These are phyloP conservation scores for Mionectes olivaceus DNA, from an alignment of 2,797 vertebrate species.

Conservation along the genomic window DNA sequence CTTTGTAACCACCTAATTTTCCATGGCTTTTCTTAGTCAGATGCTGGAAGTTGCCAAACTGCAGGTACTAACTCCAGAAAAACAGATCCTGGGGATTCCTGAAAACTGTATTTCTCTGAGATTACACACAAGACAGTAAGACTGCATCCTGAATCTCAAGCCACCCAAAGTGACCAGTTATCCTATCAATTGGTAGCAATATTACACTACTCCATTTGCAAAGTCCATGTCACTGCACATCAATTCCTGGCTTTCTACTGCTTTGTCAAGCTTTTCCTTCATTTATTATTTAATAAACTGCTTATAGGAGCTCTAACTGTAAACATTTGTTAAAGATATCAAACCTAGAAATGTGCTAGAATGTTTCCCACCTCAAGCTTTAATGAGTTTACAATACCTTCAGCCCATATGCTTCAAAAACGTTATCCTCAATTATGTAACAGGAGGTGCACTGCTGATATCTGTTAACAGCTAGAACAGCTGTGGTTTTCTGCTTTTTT, in stretches of 20 bases:
- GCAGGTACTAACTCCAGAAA: neutral
- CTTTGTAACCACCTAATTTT: neutral
- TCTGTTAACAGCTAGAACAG: constrained; percentile 87
- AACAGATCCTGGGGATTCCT: neutral
- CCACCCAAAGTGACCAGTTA: constrained; percentile 40
- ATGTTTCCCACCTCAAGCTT: constrained; percentile 82
- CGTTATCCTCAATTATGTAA: constrained; percentile 88
- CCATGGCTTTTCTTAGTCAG: neutral
- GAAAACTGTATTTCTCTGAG: constrained; percentile 32
- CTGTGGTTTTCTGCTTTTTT: constrained; percentile 87
- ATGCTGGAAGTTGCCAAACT: neutral
- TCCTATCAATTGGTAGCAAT: constrained; percentile 45
- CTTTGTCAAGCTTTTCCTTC: constrained; percentile 68
- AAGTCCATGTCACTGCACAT: neutral
- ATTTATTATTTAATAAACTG: constrained; percentile 83
- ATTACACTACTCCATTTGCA: constrained; percentile 25
- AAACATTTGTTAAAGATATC: constrained; percentile 78
- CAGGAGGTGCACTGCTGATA: constrained; percentile 79
- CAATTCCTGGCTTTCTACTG: constrained; percentile 44
- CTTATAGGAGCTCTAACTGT: constrained; percentile 78
- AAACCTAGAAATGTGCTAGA: constrained; percentile 68
- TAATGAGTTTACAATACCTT: constrained; percentile 83
- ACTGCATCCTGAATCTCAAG: constrained; percentile 31
- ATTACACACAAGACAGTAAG: constrained; percentile 12
- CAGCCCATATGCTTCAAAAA: constrained; percentile 84